Percentiles rank a stretch among this genome's conserved stretches.
phyloP scores from a whole-genome alignment of 1,140 invertebrate species.

The Pogonus chalceus region DNA sequence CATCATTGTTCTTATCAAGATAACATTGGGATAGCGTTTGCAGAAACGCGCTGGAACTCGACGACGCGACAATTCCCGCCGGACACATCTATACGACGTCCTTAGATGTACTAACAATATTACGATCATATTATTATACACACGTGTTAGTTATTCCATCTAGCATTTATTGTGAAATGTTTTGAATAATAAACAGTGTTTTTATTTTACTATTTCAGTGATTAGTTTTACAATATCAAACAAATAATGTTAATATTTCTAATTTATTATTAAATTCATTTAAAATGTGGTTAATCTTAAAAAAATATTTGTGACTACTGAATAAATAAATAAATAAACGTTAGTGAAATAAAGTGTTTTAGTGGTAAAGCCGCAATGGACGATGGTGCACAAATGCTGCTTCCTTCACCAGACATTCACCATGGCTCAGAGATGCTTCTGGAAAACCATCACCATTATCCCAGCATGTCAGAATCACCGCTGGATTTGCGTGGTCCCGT shows the following conservation, averaged over 20 bases:
- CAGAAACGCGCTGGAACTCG: slow-evolving; percentile 25
- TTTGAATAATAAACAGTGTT: not conserved
- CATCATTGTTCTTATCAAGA: slow-evolving; percentile 38
- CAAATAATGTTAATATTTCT: too few species aligned
- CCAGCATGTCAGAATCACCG: slow-evolving; percentile 25
- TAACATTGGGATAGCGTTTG: slow-evolving; percentile 38
- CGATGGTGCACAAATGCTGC: slow-evolving; percentile 24
- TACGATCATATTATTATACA: too few species aligned
- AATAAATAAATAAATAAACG: too few species aligned
- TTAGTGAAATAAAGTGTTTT: too few species aligned
- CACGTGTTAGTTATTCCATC: slow-evolving; percentile 9
- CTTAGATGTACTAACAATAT: too few species aligned
- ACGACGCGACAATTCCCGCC: slow-evolving; percentile 11
- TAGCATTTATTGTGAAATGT: not conserved
- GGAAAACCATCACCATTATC: slow-evolving; percentile 23
- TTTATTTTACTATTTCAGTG: not conserved
- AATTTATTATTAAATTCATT: too few species aligned
- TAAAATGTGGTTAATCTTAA: too few species aligned
- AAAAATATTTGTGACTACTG: too few species aligned
- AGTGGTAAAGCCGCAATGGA: slow-evolving; percentile 26
- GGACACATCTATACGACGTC: slow-evolving; percentile 2
- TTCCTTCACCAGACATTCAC: slow-evolving; percentile 13
- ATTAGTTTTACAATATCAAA: not conserved
- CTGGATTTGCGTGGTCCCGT: slow-evolving; percentile 29
- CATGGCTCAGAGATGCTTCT: slow-evolving; percentile 11